Evolutionary conservation across 1,140 invertebrate species (phyloP).

Genomic region (Thaumetopoea pityocampa): DNA sequence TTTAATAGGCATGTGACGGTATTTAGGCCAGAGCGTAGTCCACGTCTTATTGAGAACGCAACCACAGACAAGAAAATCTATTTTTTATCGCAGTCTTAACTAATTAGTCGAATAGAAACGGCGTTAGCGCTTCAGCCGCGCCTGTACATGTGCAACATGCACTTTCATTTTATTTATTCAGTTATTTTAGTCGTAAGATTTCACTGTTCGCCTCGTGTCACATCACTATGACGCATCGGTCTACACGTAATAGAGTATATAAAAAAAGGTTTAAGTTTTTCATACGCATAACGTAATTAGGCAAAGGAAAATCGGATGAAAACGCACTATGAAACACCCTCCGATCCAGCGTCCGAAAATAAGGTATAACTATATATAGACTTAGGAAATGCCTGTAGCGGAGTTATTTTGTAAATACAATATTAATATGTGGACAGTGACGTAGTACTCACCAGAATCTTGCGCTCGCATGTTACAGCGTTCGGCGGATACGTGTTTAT

Average conservation of each 20-base stretch:
- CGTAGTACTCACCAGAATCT: constrained; percentile 62
- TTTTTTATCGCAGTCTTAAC: constrained; percentile 44
- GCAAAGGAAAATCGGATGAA: constrained; percentile 33
- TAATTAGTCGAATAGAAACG: constrained; percentile 47
- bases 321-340: constrained; percentile 41
- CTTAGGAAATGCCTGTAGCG: constrained; percentile 21
- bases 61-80: constrained; percentile 49
- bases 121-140: constrained; percentile 23
- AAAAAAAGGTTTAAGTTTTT: constrained; percentile 18
- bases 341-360: constrained; percentile 56
- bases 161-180: constrained; percentile 41
- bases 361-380: constrained; percentile 46
- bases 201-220: constrained; percentile 7
- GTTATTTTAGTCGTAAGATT: constrained; percentile 11
- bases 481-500: constrained; percentile 56
- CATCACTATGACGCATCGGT: constrained; percentile 9
- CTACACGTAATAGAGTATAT: constrained; percentile 7
- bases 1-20: constrained; percentile 27
- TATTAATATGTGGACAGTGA: constrained; percentile 1
- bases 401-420: constrained; percentile 20
- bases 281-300: constrained; percentile 19
- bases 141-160: constrained; percentile 28
- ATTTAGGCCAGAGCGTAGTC: constrained; percentile 50
- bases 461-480: constrained; percentile 50
- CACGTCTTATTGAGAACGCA: constrained; percentile 29